Evolutionary conservation across 2,888 invertebrate genomes (phyloP), one percentile per base, ranked within the genome.

Genomic region (Augiades crinisus): DNA sequence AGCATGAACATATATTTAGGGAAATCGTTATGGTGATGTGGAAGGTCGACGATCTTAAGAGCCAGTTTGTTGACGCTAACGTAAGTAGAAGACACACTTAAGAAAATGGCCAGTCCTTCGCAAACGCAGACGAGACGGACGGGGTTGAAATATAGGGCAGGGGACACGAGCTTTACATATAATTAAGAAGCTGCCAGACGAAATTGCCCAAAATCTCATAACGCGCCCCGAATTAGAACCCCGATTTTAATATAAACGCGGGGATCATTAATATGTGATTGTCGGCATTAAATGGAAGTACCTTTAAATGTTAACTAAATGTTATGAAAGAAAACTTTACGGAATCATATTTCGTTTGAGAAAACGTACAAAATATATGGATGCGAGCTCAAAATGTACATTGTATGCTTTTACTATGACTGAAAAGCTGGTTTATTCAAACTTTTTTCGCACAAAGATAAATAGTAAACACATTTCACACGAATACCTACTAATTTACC

Each of bases 141-240:
- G 17, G 40, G 27, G 36, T 36, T 17, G 21, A 41, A 50, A 49
- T 49, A 24, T 49, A 41, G 41, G 49, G 13, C 41, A 24, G 34
- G 50, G 50, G 50, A 50, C 36, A 41, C 22, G 5, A 50, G 50
- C 50, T 50, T 50, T 50, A 43, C 50, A 50, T 50, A 44, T 27
- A 50, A 36, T 43, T 50, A 50, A 50, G 43, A 50, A 21, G 30
- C 34, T 49, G 41, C 30, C 50, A 30, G 43, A 36, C 19, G 36
- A 43, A 43, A 50, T 43, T 36, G 21, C 49, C 41, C 7, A 7
- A 50, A 50, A 43, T 34, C 41, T 49, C 41, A 41, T 49, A 43
- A 41, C 49, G 49, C 43, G 49, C 41, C 36, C 34, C 19, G 49
- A 50, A 50, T 50, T 50, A 13, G 33, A 50, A 36, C 12, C 19